A percentile compares a stretch with the other conserved stretches of the same genome.
Conservation (phyloP, 2,797 vertebrate species). For the Phalloptychus januarius region DNA sequence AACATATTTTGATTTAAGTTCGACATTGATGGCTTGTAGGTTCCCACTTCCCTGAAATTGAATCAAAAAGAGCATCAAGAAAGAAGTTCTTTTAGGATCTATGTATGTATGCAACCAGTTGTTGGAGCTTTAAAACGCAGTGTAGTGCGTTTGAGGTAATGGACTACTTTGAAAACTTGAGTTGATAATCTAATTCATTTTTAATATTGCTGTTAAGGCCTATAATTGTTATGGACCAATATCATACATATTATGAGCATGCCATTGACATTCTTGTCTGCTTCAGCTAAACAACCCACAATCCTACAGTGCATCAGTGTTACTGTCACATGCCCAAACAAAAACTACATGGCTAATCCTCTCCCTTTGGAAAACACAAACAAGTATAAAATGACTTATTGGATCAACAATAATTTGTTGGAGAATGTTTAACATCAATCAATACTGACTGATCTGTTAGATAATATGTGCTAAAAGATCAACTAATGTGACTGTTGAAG, state of each 20-base stretch:
- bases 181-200: neutral
- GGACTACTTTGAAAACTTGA: neutral
- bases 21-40: neutral
- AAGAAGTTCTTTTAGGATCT: neutral
- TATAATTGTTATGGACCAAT: neutral
- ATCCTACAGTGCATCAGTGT: neutral
- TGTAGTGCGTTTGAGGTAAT: no score
- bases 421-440: neutral
- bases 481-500: neutral
- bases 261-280: neutral
- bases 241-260: neutral
- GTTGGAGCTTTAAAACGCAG: no score
- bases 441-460: neutral
- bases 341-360: neutral
- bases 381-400: neutral
- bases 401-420: neutral
- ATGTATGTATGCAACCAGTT: neutral
- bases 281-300: neutral
- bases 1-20: neutral
- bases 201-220: neutral
- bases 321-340: neutral
- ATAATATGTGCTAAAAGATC: neutral
- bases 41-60: neutral
- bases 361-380: neutral
- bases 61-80: neutral